Evolutionary conservation across 2,113 vertebrate genomes (phyloP).

Genomic region (Serilophus lunatus): DNA sequence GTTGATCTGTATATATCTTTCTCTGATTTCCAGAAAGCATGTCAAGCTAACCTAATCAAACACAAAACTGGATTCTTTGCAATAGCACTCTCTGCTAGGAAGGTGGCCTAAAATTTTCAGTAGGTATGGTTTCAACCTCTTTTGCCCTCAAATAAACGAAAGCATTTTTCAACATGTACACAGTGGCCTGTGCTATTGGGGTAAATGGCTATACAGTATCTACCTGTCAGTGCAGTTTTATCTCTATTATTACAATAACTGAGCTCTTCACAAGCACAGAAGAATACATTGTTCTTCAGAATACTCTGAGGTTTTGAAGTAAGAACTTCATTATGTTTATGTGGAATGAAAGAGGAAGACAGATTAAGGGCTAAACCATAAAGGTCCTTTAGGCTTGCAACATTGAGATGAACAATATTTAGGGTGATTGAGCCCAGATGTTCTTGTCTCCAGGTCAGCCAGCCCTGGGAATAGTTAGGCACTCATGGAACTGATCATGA

Average conservation of each 20-base stretch:
- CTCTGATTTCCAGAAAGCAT: not conserved
- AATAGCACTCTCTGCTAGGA: not conserved
- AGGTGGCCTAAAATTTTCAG: not conserved
- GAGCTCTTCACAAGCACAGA: not conserved
- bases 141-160: not conserved
- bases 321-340: not conserved
- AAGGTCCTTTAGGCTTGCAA: not conserved
- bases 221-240: not conserved
- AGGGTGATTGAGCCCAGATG: not conserved
- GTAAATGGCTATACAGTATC: not conserved
- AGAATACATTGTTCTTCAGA: not conserved
- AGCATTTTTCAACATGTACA: not conserved
- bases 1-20: not conserved
- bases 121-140: not conserved
- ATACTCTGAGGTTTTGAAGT: not conserved
- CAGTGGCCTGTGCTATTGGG: not conserved
- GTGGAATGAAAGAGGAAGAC: not conserved
- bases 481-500: not conserved
- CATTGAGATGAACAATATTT: not conserved
- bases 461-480: not conserved
- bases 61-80: not conserved
- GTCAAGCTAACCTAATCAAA: constrained; percentile 22
- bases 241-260: not conserved
- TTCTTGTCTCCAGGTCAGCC: not conserved
- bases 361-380: not conserved